Conservation (phyloP, 1,140 invertebrate genomes). For the Drosophila ironensis region DNA sequence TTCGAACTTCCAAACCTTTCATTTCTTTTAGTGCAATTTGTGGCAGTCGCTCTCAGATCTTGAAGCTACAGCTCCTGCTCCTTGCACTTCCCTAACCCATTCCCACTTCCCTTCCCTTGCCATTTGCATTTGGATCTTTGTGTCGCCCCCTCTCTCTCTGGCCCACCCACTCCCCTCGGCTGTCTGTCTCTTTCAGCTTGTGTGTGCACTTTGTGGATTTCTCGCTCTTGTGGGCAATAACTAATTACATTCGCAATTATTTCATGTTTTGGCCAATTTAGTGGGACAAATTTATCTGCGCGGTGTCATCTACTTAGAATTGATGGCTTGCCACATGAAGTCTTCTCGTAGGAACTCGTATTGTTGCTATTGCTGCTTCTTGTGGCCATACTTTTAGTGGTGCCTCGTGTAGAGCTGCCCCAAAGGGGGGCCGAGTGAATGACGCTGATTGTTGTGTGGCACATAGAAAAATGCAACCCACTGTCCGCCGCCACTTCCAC, state of each 20-base stretch:
- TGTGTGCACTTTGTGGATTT: slow-evolving; percentile 27
- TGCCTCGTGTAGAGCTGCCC: slow-evolving; percentile 43
- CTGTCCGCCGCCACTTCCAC: slow-evolving; percentile 5
- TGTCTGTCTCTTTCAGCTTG: slow-evolving; percentile 9
- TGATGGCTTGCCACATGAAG: slow-evolving; percentile 75
- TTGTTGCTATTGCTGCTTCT: slow-evolving; percentile 12
- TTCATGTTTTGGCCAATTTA: slow-evolving; percentile 82
- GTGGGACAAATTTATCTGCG: slow-evolving; percentile 82
- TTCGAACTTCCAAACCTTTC: too few relatives aligned
- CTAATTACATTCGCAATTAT: slow-evolving; percentile 82
- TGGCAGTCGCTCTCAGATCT: slow-evolving; percentile 14
- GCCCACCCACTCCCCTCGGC: neutral
- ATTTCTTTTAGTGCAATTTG: neutral
- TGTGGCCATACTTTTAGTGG: neutral
- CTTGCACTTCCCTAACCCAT: too few relatives aligned
- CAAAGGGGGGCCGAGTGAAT: slow-evolving; percentile 45
- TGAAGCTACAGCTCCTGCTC: slow-evolving; percentile 16
- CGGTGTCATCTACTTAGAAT: slow-evolving; percentile 82
- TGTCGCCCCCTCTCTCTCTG: neutral
- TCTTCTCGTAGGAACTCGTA: slow-evolving; percentile 18
- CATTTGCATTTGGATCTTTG: slow-evolving; percentile 36
- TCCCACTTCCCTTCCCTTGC: too few relatives aligned
- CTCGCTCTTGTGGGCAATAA: slow-evolving; percentile 80
- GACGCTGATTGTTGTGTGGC: slow-evolving; percentile 66
- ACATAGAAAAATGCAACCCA: slow-evolving; percentile 56